Percentiles rank a stretch among this genome's conserved stretches.
These are phyloP conservation scores for Luperina testacea DNA, from an alignment of 2,888 invertebrate genomes.

Conservation along the genomic window DNA sequence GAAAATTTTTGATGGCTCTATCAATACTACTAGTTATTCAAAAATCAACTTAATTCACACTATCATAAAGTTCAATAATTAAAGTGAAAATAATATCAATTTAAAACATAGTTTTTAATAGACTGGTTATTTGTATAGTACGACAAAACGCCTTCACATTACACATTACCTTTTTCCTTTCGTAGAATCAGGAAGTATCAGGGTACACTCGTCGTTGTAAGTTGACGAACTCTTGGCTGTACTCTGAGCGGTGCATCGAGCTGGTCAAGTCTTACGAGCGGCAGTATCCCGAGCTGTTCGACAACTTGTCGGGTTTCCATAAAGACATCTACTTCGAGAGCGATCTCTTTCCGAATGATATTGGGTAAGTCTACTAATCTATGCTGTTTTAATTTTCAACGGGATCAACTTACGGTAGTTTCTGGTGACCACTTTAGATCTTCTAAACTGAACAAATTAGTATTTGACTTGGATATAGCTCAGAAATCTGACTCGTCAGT, in stretches of 20 bases:
- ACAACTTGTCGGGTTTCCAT: constrained; percentile 85
- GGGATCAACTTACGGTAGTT: too few relatives aligned
- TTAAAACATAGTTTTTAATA: not conserved
- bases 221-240: constrained; percentile 93
- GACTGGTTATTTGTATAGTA: not conserved
- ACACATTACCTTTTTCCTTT: not conserved
- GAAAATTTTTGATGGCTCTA: too few relatives aligned
- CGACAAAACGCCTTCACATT: not conserved
- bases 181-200: constrained; percentile 92
- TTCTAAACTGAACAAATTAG: not conserved
- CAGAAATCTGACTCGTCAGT: not conserved
- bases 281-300: constrained; percentile 94
- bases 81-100: not conserved
- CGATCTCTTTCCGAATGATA: constrained; percentile 91
- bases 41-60: not conserved
- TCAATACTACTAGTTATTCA: too few relatives aligned
- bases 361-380: constrained; percentile 82
- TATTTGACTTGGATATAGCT: not conserved
- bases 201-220: constrained; percentile 94
- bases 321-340: constrained; percentile 91
- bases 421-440: not conserved
- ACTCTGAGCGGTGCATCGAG: constrained; percentile 93
- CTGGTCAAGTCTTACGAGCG: constrained; percentile 93
- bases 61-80: not conserved
- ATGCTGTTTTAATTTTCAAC: not conserved